Base-by-base conservation (phyloP, 2,888 invertebrate genomes). In the Scrobipalpa costella region DNA sequence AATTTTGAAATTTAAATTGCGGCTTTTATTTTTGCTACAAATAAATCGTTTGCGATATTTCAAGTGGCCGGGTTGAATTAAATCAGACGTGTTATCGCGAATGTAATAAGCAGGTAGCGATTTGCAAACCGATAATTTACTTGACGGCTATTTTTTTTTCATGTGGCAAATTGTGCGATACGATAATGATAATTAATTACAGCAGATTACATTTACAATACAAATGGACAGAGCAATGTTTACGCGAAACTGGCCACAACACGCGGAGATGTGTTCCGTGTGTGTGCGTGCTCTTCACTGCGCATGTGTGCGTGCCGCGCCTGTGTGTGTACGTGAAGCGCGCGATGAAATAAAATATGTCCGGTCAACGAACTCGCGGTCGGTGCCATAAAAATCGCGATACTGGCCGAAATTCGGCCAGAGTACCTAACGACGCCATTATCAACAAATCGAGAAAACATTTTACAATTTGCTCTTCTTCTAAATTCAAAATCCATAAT, bases 281-380 rank as follows among this genome's bases (percentile, higher is more conserved):
- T 68, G 90, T 85, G 88, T 79, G 86, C 83, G 82, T 74, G 73
- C 70, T 50, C 50, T 40, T 6, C 21, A 27, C 47, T 59, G 68
- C 71, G 73, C 76, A 81, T 83, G 86, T 83, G 87, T 81, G 86
- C 78, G 83, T 78, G 77, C 77, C 74, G 78, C 75, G 78, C 80
- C 73, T 81, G 85, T 88, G 88, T 87, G 88, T 86, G 89, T 84
- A 87, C 88, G 86, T 90, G 89, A 90, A 89, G 89, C 86, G 90
- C 89, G 90, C 90, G 91, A 90, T 91, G 88, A 90, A 91, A 91
- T 91, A 91, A 91, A 91, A 90, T 90, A 90, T 90, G 91, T 90
- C 88, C 90, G 91, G 90, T 89, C 91, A 89, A 86, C 80, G 91
- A 91, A 82, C 91, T 77, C 85, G 81, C 84, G 88, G 85, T 84